These are phyloP conservation scores for Acanthosepion lycidas DNA, from an alignment of 2,888 invertebrate genomes.

Conservation along the genomic window DNA sequence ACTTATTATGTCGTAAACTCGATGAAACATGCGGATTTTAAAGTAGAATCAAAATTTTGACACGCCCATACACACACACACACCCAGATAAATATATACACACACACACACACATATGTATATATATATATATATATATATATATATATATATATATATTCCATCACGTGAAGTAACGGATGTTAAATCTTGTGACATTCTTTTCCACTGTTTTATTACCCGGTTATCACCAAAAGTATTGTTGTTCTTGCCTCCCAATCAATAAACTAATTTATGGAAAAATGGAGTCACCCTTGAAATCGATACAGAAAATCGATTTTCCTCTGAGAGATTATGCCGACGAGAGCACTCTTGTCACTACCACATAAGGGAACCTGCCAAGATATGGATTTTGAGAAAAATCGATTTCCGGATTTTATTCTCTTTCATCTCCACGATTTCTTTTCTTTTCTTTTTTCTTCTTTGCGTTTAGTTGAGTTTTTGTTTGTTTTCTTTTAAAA, in stretches of 20 bases:
- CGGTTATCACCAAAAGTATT: neutral
- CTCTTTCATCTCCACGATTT: neutral
- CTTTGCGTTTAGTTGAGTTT: neutral
- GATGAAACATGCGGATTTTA: too few species aligned
- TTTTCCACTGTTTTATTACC: neutral
- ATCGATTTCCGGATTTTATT: neutral
- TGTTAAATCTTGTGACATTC: neutral
- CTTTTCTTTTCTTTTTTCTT: neutral
- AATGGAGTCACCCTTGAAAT: slow-evolving; percentile 2
- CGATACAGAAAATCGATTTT: neutral
- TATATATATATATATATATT: neutral
- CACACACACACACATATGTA: too few species aligned
- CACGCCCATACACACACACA: too few species aligned
- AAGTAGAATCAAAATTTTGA: too few species aligned
- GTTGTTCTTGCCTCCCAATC: neutral
- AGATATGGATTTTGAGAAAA: neutral
- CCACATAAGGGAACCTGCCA: neutral
- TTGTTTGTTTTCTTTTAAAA: neutral
- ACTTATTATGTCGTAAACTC: too few species aligned
- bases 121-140: neutral
- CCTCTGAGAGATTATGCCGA: neutral
- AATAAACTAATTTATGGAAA: neutral
- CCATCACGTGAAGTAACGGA: neutral
- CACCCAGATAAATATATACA: too few species aligned
- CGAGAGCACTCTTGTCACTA: neutral